Evolutionary conservation across 2,888 invertebrate genomes (phyloP), one percentile per base, ranked within the genome.

Genomic region (Parthenolecanium corni): DNA sequence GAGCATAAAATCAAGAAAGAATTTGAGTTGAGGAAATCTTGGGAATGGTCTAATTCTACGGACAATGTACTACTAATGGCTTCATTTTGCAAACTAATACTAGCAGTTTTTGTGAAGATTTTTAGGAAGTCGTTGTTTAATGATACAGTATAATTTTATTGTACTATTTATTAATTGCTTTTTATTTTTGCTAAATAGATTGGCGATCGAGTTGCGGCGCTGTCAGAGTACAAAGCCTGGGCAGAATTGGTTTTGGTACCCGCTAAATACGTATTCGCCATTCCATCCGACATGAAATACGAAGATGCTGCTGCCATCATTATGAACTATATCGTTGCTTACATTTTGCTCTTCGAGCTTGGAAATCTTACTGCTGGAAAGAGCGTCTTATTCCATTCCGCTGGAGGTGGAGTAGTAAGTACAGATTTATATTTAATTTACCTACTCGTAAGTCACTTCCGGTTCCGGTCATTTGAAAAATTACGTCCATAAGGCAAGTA

Each of bases 381-480:
- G 76, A 86, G 84, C 67, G 78, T 91, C 11, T 78, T 91, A 65
- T 79, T 90, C 14, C 89, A 91, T 73, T 89, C 89, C 36, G 88
- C 87, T 69, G 90, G 89, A 36, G 91, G 91, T 65, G 89, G 89
- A 65, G 88, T 91, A 79, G 90, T 86, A 76, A 84, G 88, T 83
- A 66, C 16, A 14, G 23, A n/a, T 38, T 62, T 56, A n/a, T n/a
- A n/a, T n/a, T n/a, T n/a, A n/a, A n/a, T 21, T 25, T 23, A 23
- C 47, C 11, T 24, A 36, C 21, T 23, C 14, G 6, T 2, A 18
- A 53, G 31, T 36, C 31, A 2, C 52, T 31, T 18, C 31, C 2
- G 14, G 25, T 5, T n/a, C 51, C 38, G 14, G 9, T 14, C 14
- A 38, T 38, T 38, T 14, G 38, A 11, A 14, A 38, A 38, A 38